A percentile compares a stretch with the other conserved stretches of the same genome.
Evolutionary conservation across 2,113 vertebrate species (phyloP).

Genomic region (Callipepla squamata): DNA sequence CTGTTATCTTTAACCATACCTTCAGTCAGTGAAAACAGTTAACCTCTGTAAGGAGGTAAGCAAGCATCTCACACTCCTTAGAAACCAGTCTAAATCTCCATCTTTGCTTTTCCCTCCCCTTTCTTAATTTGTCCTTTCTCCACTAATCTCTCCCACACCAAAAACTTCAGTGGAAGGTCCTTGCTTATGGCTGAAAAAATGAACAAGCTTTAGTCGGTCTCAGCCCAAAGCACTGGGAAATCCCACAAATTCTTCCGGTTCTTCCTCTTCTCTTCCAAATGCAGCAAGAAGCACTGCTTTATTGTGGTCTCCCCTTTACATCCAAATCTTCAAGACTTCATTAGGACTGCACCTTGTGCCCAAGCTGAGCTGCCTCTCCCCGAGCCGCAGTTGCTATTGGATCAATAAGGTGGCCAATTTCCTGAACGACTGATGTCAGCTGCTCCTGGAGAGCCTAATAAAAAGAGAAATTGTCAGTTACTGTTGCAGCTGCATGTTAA

Average conservation of each 20-base stretch:
- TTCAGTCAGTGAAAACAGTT: neutral
- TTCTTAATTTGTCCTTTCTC: neutral
- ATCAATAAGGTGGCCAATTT: conserved; percentile 97
- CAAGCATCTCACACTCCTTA: neutral
- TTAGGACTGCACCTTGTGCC: conserved; percentile 88
- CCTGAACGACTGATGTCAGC: conserved; percentile 95
- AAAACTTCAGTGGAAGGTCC: neutral
- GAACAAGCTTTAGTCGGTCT: neutral
- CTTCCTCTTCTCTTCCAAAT: neutral
- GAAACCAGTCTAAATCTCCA: neutral
- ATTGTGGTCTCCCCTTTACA: fast-evolving
- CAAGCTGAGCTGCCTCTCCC: conserved; percentile 95
- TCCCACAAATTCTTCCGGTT: neutral
- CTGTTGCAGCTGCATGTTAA: neutral
- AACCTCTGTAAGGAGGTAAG: neutral
- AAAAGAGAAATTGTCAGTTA: neutral
- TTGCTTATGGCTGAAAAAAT: neutral
- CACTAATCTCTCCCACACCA: neutral
- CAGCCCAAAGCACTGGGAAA: neutral
- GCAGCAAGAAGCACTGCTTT: neutral
- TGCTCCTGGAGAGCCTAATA: conserved; percentile 94
- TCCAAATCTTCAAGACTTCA: neutral
- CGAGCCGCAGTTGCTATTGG: conserved; percentile 92
- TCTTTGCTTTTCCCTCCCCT: neutral
- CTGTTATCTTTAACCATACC: neutral